Base-by-base conservation (phyloP, 2,888 invertebrate species). In the Dinocampus coccinellae region DNA sequence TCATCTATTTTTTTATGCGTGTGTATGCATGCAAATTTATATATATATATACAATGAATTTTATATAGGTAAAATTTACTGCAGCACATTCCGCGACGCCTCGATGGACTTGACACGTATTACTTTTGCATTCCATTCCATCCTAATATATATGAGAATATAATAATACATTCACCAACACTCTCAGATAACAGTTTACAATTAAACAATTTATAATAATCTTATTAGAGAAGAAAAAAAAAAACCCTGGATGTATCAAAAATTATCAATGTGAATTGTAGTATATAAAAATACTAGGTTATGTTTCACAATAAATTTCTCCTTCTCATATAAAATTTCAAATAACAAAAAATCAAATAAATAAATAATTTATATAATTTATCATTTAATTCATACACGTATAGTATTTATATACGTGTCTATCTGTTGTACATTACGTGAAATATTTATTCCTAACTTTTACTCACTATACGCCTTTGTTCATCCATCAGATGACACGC, bases 61-160 rank as follows among this genome's bases (percentile, higher is more conserved):
- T 22, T 53, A 53, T 53, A 24, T 53, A 6, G 6, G 13, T 55
- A 13, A 24, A 24, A 24, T n/a, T 55, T 67, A 70, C 73, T 69
- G 75, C 77, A 79, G 79, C 16, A 34, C 82, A 82, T 84, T 83
- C 83, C 81, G 76, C 79, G 80, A 81, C 82, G 81, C 80, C 80
- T 82, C 81, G 80, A 82, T 82, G 79, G 79, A 82, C 83, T 82
- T 83, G 84, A 84, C 84, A 83, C 82, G 83, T 84, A 83, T 84
- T 84, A 83, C 83, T 83, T 83, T 57, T 80, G 80, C 79, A 83
- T 82, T 83, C 81, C 80, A 78, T 73, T 76, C 73, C 74, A 74
- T 75, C 76, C 69, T 73, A 57, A 69, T 13, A 57, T n/a, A 26
- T 26, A 57, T 11, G 9, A 6, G 20, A 4, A 4, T 53, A 53